Conservation (phyloP, 2,888 invertebrate species). For the Metacarcinus magister region DNA sequence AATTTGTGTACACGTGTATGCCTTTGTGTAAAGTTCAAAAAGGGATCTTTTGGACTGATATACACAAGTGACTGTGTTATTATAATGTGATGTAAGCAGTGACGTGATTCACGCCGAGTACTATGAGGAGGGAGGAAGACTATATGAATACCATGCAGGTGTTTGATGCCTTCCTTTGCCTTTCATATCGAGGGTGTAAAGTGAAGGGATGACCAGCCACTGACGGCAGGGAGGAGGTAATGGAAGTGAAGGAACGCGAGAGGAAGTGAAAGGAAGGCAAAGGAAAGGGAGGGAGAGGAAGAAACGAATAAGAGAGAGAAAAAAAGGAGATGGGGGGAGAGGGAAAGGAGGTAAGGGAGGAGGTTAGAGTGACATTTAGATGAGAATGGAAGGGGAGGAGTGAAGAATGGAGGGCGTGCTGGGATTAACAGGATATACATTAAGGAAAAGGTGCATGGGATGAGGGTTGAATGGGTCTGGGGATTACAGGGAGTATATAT, state of each 20-base stretch:
- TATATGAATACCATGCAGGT: not conserved
- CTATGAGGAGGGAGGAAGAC: not conserved
- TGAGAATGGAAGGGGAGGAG: not conserved
- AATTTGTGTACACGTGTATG: not conserved
- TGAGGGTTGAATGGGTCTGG: not conserved
- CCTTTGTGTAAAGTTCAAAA: not conserved
- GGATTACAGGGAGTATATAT: not conserved
- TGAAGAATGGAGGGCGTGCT: not conserved
- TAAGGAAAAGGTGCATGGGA: not conserved
- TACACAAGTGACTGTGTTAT: not conserved
- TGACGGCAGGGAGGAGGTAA: not conserved
- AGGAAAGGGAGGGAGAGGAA: not conserved
- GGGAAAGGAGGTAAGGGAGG: not conserved
- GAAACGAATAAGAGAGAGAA: not conserved
- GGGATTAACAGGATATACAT: not conserved
- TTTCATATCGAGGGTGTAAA: no score
- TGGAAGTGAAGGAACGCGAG: not conserved
- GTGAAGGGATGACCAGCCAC: not conserved
- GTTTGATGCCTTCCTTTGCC: no score
- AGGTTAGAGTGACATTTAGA: not conserved
- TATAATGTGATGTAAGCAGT: not conserved
- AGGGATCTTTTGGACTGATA: not conserved
- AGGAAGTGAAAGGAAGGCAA: not conserved
- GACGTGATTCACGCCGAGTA: not conserved
- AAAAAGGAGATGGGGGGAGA: not conserved